phyloP scores from a whole-genome alignment of 2,113 vertebrate species.

The Boulengeromyrus knoepffleri region DNA sequence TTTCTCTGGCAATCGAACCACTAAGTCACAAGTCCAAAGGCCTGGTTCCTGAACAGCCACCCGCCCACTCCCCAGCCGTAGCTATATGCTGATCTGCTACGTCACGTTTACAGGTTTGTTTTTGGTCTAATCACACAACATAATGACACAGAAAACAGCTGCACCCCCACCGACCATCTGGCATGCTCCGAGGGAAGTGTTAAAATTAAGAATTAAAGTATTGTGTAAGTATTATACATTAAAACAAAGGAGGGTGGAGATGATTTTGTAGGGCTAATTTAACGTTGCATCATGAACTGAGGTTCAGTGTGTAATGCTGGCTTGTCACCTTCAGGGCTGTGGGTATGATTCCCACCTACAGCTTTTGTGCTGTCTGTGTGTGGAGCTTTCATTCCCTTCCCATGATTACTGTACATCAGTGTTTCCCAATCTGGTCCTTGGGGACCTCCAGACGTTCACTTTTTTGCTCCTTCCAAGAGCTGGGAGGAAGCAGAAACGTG shows the following conservation, averaged over 20 bases:
- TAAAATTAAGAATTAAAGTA: background rate
- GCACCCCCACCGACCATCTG: background rate
- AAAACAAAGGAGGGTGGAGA: background rate
- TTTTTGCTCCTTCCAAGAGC: background rate
- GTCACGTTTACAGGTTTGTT: background rate
- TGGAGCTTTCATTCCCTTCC: background rate
- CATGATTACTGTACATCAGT: background rate
- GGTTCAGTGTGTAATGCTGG: background rate
- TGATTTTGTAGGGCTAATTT: background rate
- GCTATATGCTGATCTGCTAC: background rate
- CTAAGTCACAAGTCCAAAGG: background rate
- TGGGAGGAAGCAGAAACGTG: no score
- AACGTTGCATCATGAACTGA: background rate
- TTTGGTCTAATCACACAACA: background rate
- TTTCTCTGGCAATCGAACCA: background rate
- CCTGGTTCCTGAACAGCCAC: background rate
- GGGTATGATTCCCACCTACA: background rate
- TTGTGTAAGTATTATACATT: background rate
- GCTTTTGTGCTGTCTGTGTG: background rate
- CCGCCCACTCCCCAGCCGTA: background rate
- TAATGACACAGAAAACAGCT: background rate
- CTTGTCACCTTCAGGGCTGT: background rate
- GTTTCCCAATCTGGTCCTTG: background rate
- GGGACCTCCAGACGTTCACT: background rate
- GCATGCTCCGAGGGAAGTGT: background rate